Conservation (phyloP, 2,113 vertebrate species). For the Desmodus rotundus region DNA sequence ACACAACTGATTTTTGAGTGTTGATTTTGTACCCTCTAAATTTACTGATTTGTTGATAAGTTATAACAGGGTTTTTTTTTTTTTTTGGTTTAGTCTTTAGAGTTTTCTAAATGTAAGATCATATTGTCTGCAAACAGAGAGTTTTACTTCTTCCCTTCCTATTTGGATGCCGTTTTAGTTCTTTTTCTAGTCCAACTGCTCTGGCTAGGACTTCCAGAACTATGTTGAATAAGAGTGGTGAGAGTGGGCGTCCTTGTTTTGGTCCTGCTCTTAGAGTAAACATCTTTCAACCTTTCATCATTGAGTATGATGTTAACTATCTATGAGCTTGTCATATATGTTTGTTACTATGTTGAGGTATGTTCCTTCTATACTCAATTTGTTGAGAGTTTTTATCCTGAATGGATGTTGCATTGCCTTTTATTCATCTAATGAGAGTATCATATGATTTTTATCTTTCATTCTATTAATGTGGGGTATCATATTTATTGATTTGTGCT, state of each 20-base stretch:
- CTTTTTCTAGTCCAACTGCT: not conserved
- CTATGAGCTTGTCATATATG: not conserved
- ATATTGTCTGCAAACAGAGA: not conserved
- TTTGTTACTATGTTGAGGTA: not conserved
- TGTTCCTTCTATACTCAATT: not conserved
- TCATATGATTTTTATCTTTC: not conserved
- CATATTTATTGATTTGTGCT: not conserved
- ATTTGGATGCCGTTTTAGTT: not conserved
- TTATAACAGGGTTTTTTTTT: not conserved
- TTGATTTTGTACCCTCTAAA: not conserved
- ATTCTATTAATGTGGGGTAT: not conserved
- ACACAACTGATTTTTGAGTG: not conserved
- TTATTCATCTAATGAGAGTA: not conserved
- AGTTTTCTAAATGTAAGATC: not conserved
- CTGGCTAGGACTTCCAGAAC: not conserved
- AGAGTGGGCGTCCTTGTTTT: not conserved
- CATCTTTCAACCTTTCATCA: not conserved
- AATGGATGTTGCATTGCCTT: not conserved
- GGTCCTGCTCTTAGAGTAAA: not conserved
- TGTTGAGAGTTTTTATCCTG: not conserved
- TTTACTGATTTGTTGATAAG: not conserved
- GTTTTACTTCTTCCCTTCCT: not conserved
- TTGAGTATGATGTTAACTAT: not conserved
- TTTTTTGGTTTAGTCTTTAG: not conserved
- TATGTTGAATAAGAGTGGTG: not conserved